Evolutionary conservation across 2,113 vertebrate genomes (phyloP).

Genomic region (Neotragus pygmaeus): DNA sequence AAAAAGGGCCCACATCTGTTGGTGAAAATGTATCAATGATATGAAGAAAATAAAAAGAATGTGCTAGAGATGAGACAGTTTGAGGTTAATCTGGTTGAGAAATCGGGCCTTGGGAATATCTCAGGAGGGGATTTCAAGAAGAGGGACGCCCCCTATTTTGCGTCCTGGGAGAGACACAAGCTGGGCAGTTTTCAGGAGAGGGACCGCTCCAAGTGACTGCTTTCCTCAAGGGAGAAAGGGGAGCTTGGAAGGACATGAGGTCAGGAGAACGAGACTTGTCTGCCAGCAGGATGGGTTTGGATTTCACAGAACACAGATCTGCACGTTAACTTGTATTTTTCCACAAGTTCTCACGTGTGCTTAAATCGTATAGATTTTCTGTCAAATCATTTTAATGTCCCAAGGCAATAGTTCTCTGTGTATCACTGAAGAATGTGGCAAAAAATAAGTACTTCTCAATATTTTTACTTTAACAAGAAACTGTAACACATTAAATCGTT

Average conservation of each 20-base stretch:
- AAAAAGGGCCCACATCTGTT: too few species aligned
- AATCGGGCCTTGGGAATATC: neutral
- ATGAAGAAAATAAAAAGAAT: neutral
- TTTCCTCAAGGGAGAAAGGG: neutral
- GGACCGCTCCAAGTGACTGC: accelerated
- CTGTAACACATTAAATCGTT: slow-evolving; percentile 3
- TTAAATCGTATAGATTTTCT: neutral
- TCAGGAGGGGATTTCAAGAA: neutral
- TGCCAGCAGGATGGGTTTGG: neutral
- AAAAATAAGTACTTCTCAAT: neutral
- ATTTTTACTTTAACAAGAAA: slow-evolving; percentile 14
- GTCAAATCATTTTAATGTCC: neutral
- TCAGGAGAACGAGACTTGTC: neutral
- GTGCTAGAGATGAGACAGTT: too few species aligned
- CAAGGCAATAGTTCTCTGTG: neutral
- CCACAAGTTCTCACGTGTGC: neutral
- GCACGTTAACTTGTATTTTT: neutral
- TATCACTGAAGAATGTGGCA: neutral
- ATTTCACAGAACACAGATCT: neutral
- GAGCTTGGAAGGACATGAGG: neutral
- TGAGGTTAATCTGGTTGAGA: neutral
- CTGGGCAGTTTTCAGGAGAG: neutral
- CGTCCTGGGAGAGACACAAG: accelerated
- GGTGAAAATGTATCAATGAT: neutral
- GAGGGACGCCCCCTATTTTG: accelerated